These are phyloP conservation scores for Nebria ingens DNA, from an alignment of 1,140 invertebrate species.

Conservation along the genomic window DNA sequence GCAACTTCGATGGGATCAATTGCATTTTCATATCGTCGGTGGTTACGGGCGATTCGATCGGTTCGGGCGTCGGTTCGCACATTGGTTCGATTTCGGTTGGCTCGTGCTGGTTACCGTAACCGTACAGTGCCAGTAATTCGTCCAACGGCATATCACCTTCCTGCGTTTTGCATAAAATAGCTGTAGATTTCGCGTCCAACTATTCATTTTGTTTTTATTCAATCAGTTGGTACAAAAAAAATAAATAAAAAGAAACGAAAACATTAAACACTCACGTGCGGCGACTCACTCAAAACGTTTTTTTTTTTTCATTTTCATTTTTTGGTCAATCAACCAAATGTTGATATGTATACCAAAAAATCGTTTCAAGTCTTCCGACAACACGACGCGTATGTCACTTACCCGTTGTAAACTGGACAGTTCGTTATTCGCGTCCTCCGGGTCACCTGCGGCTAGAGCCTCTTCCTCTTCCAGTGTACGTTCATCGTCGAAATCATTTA, in stretches of 20 bases:
- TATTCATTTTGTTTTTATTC: background rate
- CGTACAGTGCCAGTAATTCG: constrained; percentile 80
- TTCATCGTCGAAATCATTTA: constrained; percentile 96
- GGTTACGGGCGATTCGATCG: constrained; percentile 13
- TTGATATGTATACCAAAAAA: too few relatives aligned
- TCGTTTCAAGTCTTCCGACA: too few relatives aligned
- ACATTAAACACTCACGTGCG: too few relatives aligned
- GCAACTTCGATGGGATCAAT: constrained; percentile 26
- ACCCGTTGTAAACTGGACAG: constrained; percentile 80
- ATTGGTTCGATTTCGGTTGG: constrained; percentile 29
- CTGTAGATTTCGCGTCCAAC: constrained; percentile 14
- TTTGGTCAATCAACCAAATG: too few relatives aligned
- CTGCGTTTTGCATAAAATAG: constrained; percentile 25
- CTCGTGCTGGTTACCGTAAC: constrained; percentile 42
- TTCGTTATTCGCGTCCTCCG: constrained; percentile 72
- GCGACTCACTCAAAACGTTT: too few relatives aligned
- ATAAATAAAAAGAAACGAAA: background rate
- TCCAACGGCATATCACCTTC: constrained; percentile 89
- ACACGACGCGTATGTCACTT: constrained; percentile 24
- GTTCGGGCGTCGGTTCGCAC: constrained; percentile 15
- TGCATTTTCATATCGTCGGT: constrained; percentile 9
- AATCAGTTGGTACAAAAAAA: too few relatives aligned
- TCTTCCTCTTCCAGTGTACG: constrained; percentile 93
- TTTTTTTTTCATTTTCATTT: too few relatives aligned
- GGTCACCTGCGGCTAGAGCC: constrained; percentile 74